Base-by-base conservation (phyloP, 2,797 vertebrate species). In the Pseudotriccus pelzelni region DNA sequence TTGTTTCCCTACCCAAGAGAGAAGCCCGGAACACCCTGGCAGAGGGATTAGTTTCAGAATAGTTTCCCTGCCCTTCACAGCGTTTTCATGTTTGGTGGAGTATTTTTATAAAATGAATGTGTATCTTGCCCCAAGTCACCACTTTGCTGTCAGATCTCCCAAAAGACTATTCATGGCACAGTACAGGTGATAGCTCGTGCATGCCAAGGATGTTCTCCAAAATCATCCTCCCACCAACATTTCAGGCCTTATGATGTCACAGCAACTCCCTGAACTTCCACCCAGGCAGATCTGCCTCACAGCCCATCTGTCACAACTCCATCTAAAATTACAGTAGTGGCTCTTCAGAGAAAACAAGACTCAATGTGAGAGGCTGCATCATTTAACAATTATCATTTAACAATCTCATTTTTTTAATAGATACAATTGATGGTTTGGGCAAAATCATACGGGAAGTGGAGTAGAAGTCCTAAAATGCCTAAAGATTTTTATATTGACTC, bases 231-330 rank as follows among this genome's bases (percentile, higher is more conserved):
- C 87, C 89, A 95, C 89, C 75, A 70, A 8, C 52, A 23, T 60
- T 90, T 56, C 60, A 63, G 75, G 59, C 44, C 84, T 92, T 36
- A 34, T 87, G 95, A 95, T 91, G 87, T 94, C 93, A 90, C 17
- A 92, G 89, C 75, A 96, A 64, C 93, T 84, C 30, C 78, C 60
- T 67, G 37, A 96, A 85, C 55, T 64, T 93, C 59, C 81, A 73
- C 10, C 75, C 47, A 93, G 74, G 37, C 94, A 87, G 90, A 62
- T 79, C 82, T 69, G 84, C 84, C 72, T 87, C 41, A 34, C 28
- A 95, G 72, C 72, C 95, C 96, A 94, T 93, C 91, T 96, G 96
- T 70, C 91, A 79, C 87, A 90, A 44, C 41, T 86, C n/a, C 19
- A 2, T 7, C 78, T 69, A 41, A 89, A 91, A 90, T 56, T 79